A percentile compares a stretch with the other conserved stretches of the same genome.
These are phyloP conservation scores for Leptobrachium ailaonicum DNA, from an alignment of 2,113 vertebrate genomes.

Conservation along the genomic window DNA sequence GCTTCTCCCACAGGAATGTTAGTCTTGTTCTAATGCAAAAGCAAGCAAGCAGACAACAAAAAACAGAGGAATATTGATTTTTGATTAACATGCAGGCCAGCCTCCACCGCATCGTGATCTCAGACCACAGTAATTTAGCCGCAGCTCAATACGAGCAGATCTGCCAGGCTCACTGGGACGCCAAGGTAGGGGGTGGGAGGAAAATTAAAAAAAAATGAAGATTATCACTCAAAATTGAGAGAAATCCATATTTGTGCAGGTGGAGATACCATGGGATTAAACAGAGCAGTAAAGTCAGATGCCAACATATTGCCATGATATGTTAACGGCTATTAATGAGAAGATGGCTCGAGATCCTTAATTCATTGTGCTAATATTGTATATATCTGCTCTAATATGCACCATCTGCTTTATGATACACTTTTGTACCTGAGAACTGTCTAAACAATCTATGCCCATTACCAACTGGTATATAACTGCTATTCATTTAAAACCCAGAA, in stretches of 20 bases:
- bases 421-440: too few relatives aligned
- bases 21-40: conserved; percentile 9
- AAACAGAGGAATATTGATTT: conserved; percentile 26
- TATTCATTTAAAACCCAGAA: too few relatives aligned
- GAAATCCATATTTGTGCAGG: background rate
- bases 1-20: background rate
- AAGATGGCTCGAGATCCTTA: too few relatives aligned
- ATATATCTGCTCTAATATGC: too few relatives aligned
- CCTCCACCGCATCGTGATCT: background rate
- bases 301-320: too few relatives aligned
- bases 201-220: background rate
- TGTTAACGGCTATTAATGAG: too few relatives aligned
- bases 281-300: background rate
- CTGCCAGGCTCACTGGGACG: background rate
- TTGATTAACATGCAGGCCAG: conserved; percentile 22
- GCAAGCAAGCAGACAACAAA: conserved; percentile 13
- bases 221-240: background rate
- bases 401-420: too few relatives aligned
- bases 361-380: too few relatives aligned
- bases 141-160: conserved; percentile 3
- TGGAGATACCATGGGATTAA: background rate
- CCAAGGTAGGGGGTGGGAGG: background rate
- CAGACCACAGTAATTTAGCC: conserved; percentile 2
- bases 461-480: too few relatives aligned
- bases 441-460: too few relatives aligned